phyloP scores from a whole-genome alignment of 2,888 invertebrate genomes.

The Melinopterus prodromus region DNA sequence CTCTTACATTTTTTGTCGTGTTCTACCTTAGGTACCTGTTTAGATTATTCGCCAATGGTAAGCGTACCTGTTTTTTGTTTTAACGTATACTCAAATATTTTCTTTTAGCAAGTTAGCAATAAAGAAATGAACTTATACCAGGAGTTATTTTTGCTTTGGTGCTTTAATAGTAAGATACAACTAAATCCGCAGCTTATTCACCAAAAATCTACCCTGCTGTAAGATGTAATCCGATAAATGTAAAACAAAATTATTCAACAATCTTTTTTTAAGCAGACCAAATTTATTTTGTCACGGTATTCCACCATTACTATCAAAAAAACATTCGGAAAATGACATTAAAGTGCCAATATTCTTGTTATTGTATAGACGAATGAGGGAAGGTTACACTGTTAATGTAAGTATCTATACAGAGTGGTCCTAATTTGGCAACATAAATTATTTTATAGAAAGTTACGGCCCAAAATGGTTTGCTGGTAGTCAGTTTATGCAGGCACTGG shows the following conservation, averaged over 20 bases:
- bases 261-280: conserved; percentile 55
- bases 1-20: conserved; percentile 77
- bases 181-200: conserved; percentile 31
- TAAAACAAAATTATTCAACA: neutral
- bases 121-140: conserved; percentile 57
- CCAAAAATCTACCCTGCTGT: conserved; percentile 36
- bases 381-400: conserved; percentile 77
- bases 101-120: conserved; percentile 52
- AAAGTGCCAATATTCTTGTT: conserved; percentile 70
- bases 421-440: conserved; percentile 13
- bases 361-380: conserved; percentile 76
- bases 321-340: conserved; percentile 71
- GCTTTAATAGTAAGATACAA: conserved; percentile 46
- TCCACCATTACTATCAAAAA: conserved; percentile 66
- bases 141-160: conserved; percentile 50
- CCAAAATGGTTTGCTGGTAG: conserved; percentile 65
- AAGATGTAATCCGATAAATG: neutral
- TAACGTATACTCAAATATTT: conserved; percentile 14
- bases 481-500: conserved; percentile 75
- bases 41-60: conserved; percentile 63
- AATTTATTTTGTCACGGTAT: conserved; percentile 66
- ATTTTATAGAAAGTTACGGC: conserved; percentile 34
- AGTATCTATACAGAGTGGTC: conserved; percentile 35
- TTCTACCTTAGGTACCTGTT: conserved; percentile 77
- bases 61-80: neutral